A percentile compares a stretch with the other conserved stretches of the same genome.
Evolutionary conservation across 1,140 invertebrate genomes (phyloP).

Genomic region (Drosophila auraria): DNA sequence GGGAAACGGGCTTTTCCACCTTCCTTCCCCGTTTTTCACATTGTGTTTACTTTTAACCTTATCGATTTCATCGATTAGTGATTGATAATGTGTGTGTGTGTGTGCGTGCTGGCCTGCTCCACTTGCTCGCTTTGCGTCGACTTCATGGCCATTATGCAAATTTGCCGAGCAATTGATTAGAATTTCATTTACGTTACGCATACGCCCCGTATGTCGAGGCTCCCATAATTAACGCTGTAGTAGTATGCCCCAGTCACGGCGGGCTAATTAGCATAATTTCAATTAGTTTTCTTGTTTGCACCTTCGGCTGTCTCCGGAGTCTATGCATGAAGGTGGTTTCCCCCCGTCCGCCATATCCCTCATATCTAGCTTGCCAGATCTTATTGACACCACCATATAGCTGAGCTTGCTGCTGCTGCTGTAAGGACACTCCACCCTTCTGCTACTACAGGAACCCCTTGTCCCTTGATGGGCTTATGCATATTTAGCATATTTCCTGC

Average conservation of each 20-base stretch:
- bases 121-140: slow-evolving; percentile 22
- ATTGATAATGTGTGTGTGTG: slow-evolving; percentile 66
- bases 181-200: slow-evolving; percentile 66
- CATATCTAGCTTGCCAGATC: slow-evolving; percentile 20
- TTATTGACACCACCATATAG: slow-evolving; percentile 16
- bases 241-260: slow-evolving; percentile 39
- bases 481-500: slow-evolving; percentile 69
- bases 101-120: slow-evolving; percentile 48
- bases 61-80: slow-evolving; percentile 78
- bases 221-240: slow-evolving; percentile 60
- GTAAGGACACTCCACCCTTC: slow-evolving; percentile 21
- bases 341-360: background rate
- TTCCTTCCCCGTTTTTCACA: background rate
- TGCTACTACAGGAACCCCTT: slow-evolving; percentile 17
- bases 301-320: slow-evolving; percentile 33
- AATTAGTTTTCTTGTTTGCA: slow-evolving; percentile 70
- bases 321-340: background rate
- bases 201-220: slow-evolving; percentile 53
- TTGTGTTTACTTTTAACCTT: slow-evolving; percentile 50
- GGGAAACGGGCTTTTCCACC: background rate
- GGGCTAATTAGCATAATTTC: slow-evolving; percentile 75
- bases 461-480: slow-evolving; percentile 21
- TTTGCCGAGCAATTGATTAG: slow-evolving; percentile 69
- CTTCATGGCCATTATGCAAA: slow-evolving; percentile 68
- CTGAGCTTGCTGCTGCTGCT: slow-evolving; percentile 3